A percentile compares a stretch with the other conserved stretches of the same genome.
These are phyloP conservation scores for Phasianus colchicus DNA, from an alignment of 2,113 vertebrate species.

Conservation along the genomic window DNA sequence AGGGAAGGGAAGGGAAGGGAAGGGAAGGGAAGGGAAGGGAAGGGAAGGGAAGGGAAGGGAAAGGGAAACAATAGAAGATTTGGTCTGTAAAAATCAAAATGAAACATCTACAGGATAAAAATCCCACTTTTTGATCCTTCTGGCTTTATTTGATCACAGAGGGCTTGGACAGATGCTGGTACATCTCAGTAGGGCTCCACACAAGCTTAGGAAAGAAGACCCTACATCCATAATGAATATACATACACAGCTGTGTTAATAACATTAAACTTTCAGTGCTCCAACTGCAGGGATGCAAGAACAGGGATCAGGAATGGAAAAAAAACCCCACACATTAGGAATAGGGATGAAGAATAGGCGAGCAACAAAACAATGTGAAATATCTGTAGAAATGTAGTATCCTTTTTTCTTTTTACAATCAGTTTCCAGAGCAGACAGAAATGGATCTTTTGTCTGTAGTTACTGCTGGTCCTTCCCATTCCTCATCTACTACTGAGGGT, in stretches of 20 bases:
- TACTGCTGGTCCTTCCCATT: constrained; percentile 87
- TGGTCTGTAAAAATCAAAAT: not conserved
- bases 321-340: not conserved
- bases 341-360: not conserved
- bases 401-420: constrained; percentile 72
- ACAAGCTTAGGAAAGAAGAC: not conserved
- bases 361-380: not conserved
- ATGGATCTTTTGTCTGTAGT: constrained; percentile 91
- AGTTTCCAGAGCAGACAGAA: constrained; percentile 98
- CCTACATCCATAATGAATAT: not conserved
- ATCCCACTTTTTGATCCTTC: rapidly evolving
- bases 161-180: not conserved
- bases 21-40: too few relatives aligned
- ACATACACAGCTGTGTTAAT: rapidly evolving
- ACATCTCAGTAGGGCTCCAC: not conserved
- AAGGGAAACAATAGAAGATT: not conserved
- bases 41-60: too few relatives aligned
- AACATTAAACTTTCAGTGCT: not conserved
- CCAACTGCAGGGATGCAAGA: not conserved
- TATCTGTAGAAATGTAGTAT: constrained; percentile 58
- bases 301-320: not conserved
- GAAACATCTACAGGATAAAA: not conserved
- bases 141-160: not conserved
- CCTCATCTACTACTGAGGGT: constrained; percentile 85
- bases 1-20: too few relatives aligned